Base-by-base conservation (phyloP, 2,797 vertebrate species). In the Pygocentrus nattereri region DNA sequence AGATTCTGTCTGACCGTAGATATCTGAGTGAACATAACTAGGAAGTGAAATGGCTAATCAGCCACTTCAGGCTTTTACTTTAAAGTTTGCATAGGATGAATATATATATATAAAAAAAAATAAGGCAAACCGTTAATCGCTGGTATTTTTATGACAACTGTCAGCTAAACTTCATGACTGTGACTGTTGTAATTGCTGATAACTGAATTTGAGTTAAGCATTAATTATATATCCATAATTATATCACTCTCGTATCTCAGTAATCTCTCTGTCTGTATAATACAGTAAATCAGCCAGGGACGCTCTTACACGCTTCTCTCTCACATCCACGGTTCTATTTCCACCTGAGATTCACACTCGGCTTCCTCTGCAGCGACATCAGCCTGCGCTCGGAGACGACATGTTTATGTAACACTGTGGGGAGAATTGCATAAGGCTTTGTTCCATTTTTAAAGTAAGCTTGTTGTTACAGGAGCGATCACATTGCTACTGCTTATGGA, bases 381-480 rank as follows among this genome's bases (percentile, higher is more conserved):
- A 10, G 44, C 27, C 7, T 11, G 38, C 30, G 12, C n/a, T 23
- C 15, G 44, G n/a, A 71, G 15, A 86, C 83, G 75, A 69, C 83
- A 84, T 67, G 83, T 81, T 50, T 76, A 62, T 81, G 71, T 49
- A 27, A 71, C 44, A 13, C 49, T 76, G 49, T 74, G 78, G 67
- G 12, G 5, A 72, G 81, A 58, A 85, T 91, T 74, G 87, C 84
- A 79, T 84, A 84, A 89, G 76, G 61, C 82, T 89, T 83, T 67
- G 70, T 83, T 50, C 44, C 44, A 38, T 30, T 71, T 50, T 69
- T 70, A 49, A 49, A 47, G 44, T 12, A 70, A 23, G n/a, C 12
- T 62, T 31, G 30, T 62, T 64, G 31, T 30, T 64, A 27, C 23
- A 23, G n/a, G 4, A 50, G 49, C 18, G 15, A 50, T 8, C 3